Evolutionary conservation across 2,888 invertebrate genomes (phyloP).

Genomic region (Ectropis crepuscularia): DNA sequence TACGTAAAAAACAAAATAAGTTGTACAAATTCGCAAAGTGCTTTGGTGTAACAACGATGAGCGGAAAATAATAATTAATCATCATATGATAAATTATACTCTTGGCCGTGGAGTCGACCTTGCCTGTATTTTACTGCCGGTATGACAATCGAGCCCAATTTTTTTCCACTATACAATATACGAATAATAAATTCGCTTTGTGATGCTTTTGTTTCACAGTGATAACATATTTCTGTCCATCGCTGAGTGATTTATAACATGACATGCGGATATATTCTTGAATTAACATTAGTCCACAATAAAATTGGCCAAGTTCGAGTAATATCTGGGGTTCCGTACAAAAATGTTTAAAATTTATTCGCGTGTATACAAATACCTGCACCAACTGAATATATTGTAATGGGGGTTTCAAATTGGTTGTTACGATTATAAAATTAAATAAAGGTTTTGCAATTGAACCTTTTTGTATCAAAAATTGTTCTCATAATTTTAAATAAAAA

Average conservation of each 20-base stretch:
- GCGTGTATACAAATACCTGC: too few species aligned
- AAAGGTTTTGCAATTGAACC: too few species aligned
- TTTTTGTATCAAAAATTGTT: too few species aligned
- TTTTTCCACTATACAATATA: constrained; percentile 33
- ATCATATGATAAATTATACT: constrained; percentile 41
- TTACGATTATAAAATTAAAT: too few species aligned
- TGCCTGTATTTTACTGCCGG: constrained; percentile 34
- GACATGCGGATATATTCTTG: constrained; percentile 9
- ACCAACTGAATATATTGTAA: too few species aligned
- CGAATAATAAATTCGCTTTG: constrained; percentile 22
- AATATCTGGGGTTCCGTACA: too few species aligned
- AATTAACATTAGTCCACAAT: neutral
- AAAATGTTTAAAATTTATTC: too few species aligned
- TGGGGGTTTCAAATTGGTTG: too few species aligned
- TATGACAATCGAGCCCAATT: constrained; percentile 35
- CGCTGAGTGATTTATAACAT: constrained; percentile 15
- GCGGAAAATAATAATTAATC: constrained; percentile 43
- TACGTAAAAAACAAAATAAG: constrained; percentile 12
- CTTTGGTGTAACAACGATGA: constrained; percentile 32
- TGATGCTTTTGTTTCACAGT: constrained; percentile 26
- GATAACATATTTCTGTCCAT: constrained; percentile 21
- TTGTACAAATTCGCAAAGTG: constrained; percentile 15
- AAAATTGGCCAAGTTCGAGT: too few species aligned
- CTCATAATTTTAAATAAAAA: too few species aligned
- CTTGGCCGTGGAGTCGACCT: constrained; percentile 41